Evolutionary conservation across 1,140 invertebrate species (phyloP), one percentile per base, ranked within the genome.

Genomic region (Hycleus phaleratus): DNA sequence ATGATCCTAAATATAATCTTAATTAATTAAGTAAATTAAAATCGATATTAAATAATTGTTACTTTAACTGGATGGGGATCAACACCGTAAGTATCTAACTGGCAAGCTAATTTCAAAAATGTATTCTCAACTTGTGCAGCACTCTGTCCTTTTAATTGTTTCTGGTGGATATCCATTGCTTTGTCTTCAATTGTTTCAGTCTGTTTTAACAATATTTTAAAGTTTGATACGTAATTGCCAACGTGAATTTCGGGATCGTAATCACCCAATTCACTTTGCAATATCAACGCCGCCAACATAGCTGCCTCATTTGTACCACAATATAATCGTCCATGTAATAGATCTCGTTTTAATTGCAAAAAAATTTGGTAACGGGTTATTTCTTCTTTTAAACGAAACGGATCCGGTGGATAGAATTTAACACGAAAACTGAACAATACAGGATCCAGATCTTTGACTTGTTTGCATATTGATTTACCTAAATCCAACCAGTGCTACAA

Each of bases 21-120:
- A 10, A 10, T n/a, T 10, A 11, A 42, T 42, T 6, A 42, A n/a
- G 1, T 39, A 39, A 39, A 39, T 39, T 39, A 10, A 39, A 39
- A 39, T 39, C 6, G 6, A 7, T 52, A 52, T 46, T 74, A 2
- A 18, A 18, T 18, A 18, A 18, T 18, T 18, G 18, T 18, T 74
- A 94, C 93, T 82, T 97, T 98, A n/a, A 98, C 94, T 49, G 92
- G 90, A 81, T 98, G 93, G 2, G 95, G 96, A 78, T 98, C 95
- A 26, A 98, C 88, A 9, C 95, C 96, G 71, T 98, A 98, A 0
- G 95, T 97, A 68, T 97, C 95, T 39, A 98, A 78, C 53, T 87
- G 83, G 32, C 88, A 87, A 12, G 94, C 92, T 67, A 93, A 86
- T 74, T 87, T 88, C 26, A 96, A 79, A 73, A 96, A 96, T 58